These are phyloP conservation scores for pig (Sus scrofa) DNA, from an alignment of 2,113 vertebrate genomes.

Conservation along the genomic window DNA sequence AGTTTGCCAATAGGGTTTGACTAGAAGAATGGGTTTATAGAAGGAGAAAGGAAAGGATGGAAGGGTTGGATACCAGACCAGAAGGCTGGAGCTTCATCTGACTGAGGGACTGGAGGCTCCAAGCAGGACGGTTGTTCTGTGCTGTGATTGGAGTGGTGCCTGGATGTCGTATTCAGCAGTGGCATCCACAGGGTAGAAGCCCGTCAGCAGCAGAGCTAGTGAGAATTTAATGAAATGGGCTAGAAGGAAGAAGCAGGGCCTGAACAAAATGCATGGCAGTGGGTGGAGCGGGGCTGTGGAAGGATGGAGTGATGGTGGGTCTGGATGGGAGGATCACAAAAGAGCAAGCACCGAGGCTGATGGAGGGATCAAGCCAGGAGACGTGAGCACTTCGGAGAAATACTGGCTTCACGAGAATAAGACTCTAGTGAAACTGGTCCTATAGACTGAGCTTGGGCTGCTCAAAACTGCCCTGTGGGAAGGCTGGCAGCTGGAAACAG, in stretches of 20 bases:
- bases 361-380: background rate
- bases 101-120: no score
- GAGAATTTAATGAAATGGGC: background rate
- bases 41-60: background rate
- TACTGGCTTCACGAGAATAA: background rate
- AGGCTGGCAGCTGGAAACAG: background rate
- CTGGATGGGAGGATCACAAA: background rate
- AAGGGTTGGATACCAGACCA: background rate
- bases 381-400: background rate
- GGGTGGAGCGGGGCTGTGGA: no score
- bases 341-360: rapidly evolving
- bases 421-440: background rate
- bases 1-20: background rate
- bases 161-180: background rate
- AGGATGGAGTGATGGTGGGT: background rate
- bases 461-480: background rate
- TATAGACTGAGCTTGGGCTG: background rate
- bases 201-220: background rate
- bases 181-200: background rate
- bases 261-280: rapidly evolving
- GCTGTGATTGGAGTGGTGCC: background rate
- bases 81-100: background rate
- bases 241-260: background rate
- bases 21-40: background rate
- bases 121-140: background rate